Evolutionary conservation across 2,888 invertebrate genomes (phyloP).

Genomic region (Rhaphigaster nebulosa): DNA sequence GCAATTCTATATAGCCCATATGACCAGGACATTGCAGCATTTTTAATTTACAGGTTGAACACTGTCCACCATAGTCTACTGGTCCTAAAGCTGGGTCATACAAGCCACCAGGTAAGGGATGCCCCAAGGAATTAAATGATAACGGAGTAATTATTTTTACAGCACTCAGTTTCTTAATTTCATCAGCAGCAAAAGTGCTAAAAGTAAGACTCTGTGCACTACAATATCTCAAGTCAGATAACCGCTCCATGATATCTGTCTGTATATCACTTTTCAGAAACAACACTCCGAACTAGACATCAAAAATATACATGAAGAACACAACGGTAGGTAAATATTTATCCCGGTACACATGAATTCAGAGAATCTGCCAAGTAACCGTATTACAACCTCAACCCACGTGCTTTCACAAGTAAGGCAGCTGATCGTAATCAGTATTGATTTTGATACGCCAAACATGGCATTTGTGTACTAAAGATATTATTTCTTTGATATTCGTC

Average conservation of each 20-base stretch:
- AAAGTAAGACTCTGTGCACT: slow-evolving; percentile 72
- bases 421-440: slow-evolving; percentile 8
- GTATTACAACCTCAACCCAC: neutral
- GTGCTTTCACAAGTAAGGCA: neutral
- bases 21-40: slow-evolving; percentile 87
- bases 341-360: neutral
- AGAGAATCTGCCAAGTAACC: neutral
- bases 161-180: slow-evolving; percentile 85
- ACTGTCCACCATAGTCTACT: slow-evolving; percentile 76
- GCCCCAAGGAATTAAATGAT: slow-evolving; percentile 86
- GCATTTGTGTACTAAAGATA: neutral
- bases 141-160: slow-evolving; percentile 83
- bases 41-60: slow-evolving; percentile 83
- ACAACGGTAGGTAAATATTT: neutral
- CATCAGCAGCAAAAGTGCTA: slow-evolving; percentile 81
- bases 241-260: slow-evolving; percentile 33
- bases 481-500: neutral
- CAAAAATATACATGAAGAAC: neutral
- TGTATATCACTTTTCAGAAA: neutral
- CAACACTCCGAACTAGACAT: neutral
- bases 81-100: slow-evolving; percentile 91
- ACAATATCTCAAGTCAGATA: slow-evolving; percentile 55
- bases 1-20: slow-evolving; percentile 93
- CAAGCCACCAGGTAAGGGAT: slow-evolving; percentile 87
- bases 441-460: slow-evolving; percentile 5